These are phyloP conservation scores for Drosophila repleta DNA, from an alignment of 1,140 invertebrate species.

Conservation along the genomic window DNA sequence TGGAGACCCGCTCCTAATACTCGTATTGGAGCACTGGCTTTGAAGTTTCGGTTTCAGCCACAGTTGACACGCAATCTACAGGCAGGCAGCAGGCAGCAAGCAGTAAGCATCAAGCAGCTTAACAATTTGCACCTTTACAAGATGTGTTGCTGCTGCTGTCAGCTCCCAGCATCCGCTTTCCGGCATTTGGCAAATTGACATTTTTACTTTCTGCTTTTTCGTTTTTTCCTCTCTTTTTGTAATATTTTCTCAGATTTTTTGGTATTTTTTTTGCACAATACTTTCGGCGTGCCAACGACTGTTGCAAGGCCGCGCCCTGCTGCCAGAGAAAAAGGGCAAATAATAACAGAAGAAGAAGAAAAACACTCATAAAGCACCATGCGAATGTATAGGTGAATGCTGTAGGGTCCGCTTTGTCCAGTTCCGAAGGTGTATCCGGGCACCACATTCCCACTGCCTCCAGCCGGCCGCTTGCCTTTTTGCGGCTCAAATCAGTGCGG, in stretches of 20 bases:
- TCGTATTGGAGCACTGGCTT: constrained; percentile 39
- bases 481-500: constrained; percentile 39
- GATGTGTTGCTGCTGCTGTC: constrained; percentile 11
- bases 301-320: constrained; percentile 9
- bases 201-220: constrained; percentile 63
- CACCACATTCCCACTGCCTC: neutral
- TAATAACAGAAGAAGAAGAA: constrained; percentile 10
- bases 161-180: constrained; percentile 53
- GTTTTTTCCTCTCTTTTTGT: neutral
- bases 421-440: constrained; percentile 14
- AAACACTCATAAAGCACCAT: constrained; percentile 38
- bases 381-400: constrained; percentile 22
- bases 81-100: neutral
- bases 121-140: constrained; percentile 47
- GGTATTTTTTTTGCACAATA: constrained; percentile 70
- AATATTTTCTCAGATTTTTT: constrained; percentile 14
- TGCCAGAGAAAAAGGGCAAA: constrained; percentile 7
- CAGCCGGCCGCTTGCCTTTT: neutral
- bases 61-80: constrained; percentile 12
- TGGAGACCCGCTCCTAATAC: constrained; percentile 34
- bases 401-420: constrained; percentile 28
- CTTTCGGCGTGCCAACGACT: constrained; percentile 26
- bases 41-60: constrained; percentile 37
- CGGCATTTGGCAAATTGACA: constrained; percentile 80
- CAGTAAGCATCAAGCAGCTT: constrained; percentile 26